Evolutionary conservation across 2,888 invertebrate genomes (phyloP).

Genomic region (Brachylomia viminalis): DNA sequence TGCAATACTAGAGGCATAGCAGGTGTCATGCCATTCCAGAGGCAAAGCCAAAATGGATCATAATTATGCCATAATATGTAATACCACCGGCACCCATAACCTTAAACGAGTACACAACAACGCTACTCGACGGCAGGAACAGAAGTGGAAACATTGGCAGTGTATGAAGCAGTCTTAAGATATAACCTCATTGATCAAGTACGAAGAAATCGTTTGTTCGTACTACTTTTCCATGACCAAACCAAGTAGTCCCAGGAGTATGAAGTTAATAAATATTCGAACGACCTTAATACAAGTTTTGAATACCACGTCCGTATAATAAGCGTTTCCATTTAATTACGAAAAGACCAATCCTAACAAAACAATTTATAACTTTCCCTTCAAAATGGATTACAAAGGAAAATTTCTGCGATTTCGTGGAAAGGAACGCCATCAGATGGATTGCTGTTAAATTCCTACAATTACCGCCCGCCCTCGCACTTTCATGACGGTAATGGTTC

Average conservation of each 20-base stretch:
- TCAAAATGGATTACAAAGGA: constrained; percentile 40
- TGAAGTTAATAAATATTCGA: constrained; percentile 13
- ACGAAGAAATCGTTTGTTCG: constrained; percentile 19
- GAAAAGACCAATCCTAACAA: not conserved
- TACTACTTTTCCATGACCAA: constrained; percentile 24
- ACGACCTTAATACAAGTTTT: constrained; percentile 2
- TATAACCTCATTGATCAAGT: constrained; percentile 5
- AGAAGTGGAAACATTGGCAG: not conserved
- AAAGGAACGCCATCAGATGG: constrained; percentile 32
- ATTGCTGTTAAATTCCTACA: constrained; percentile 58
- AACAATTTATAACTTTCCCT: constrained; percentile 22
- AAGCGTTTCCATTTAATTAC: constrained; percentile 35
- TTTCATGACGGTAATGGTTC: constrained; percentile 43
- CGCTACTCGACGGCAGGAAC: too few species aligned
- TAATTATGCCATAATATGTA: not conserved
- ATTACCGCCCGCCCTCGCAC: constrained; percentile 44
- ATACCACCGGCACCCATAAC: too few species aligned
- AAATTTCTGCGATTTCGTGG: constrained; percentile 37
- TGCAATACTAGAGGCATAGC: too few species aligned
- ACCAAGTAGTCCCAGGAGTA: constrained; percentile 21
- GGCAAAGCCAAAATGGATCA: not conserved
- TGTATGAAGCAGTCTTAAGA: not conserved
- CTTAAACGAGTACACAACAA: too few species aligned
- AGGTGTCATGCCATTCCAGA: too few species aligned
- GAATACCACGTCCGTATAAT: not conserved